Evolutionary conservation across 2,113 vertebrate genomes (phyloP).

Genomic region (Fulmarus glacialis): DNA sequence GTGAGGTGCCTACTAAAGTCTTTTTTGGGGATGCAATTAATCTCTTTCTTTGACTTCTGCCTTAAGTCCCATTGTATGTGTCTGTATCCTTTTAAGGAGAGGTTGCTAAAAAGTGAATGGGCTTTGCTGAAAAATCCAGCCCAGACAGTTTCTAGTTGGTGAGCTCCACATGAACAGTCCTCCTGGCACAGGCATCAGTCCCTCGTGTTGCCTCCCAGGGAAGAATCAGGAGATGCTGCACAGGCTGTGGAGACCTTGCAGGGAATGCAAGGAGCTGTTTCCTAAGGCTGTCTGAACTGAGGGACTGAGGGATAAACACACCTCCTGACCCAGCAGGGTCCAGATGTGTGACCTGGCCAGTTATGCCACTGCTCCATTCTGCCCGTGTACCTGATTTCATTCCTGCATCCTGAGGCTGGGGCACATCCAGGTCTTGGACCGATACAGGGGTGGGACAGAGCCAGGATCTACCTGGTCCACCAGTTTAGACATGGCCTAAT

Average conservation of each 20-base stretch:
- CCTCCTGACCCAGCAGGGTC: not conserved
- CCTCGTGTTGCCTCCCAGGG: not conserved
- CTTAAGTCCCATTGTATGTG: not conserved
- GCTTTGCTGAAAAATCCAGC: not conserved
- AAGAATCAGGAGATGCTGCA: not conserved
- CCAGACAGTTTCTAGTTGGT: not conserved
- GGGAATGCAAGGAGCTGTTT: not conserved
- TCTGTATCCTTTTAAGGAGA: not conserved
- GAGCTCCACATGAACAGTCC: not conserved
- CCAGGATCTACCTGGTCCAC: not conserved
- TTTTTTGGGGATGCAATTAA: not conserved
- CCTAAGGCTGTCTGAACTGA: not conserved
- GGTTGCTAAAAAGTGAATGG: not conserved
- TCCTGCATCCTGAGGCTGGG: not conserved
- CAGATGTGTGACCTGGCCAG: not conserved
- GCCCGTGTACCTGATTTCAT: not conserved
- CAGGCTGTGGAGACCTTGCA: not conserved
- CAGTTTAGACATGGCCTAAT: not conserved
- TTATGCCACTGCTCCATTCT: not conserved
- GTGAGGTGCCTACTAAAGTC: not conserved
- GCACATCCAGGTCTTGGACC: fast-evolving
- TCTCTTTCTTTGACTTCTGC: not conserved
- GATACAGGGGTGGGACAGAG: not conserved
- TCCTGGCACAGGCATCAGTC: not conserved
- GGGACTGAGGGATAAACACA: not conserved